Evolutionary conservation across 2,888 invertebrate genomes (phyloP).

Genomic region (Synergus umbraculus): DNA sequence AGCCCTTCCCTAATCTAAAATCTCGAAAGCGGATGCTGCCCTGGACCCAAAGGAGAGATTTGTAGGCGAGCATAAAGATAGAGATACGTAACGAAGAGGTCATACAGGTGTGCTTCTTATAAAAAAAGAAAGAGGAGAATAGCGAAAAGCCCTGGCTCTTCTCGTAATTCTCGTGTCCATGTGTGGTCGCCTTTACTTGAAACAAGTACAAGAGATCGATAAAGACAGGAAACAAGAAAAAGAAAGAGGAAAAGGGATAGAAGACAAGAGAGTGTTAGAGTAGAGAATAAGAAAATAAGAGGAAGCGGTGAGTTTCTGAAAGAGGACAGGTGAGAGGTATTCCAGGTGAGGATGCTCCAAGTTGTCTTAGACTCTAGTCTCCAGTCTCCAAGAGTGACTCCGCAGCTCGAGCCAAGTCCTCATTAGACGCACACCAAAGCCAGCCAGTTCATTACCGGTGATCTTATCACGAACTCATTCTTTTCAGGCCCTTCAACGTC

Average conservation of each 20-base stretch:
- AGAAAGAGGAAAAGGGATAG: slow-evolving; percentile 6
- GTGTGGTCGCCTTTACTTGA: slow-evolving; percentile 51
- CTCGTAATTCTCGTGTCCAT: slow-evolving; percentile 34
- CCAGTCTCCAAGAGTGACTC: slow-evolving; percentile 46
- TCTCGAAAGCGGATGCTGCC: neutral
- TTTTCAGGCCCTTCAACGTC: slow-evolving; percentile 58
- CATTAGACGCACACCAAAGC: slow-evolving; percentile 67
- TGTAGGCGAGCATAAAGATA: neutral
- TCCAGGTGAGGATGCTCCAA: slow-evolving; percentile 49
- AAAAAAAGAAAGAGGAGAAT: slow-evolving; percentile 11
- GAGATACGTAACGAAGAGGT: slow-evolving; percentile 26
- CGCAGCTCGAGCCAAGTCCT: slow-evolving; percentile 62
- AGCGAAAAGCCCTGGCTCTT: slow-evolving; percentile 10
- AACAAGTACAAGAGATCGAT: slow-evolving; percentile 30
- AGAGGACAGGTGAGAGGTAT: slow-evolving; percentile 55
- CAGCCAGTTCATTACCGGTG: slow-evolving; percentile 72
- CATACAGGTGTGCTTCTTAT: neutral
- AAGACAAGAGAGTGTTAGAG: slow-evolving; percentile 31
- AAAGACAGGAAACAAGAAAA: neutral
- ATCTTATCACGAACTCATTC: slow-evolving; percentile 71
- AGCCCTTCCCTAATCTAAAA: neutral
- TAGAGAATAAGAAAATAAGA: neutral
- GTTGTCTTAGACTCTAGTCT: slow-evolving; percentile 48
- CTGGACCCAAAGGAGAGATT: neutral
- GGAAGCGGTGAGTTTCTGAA: slow-evolving; percentile 34